A percentile compares a stretch with the other conserved stretches of the same genome.
Evolutionary conservation across 2,797 vertebrate genomes (phyloP).

Genomic region (Myotis pilosus): DNA sequence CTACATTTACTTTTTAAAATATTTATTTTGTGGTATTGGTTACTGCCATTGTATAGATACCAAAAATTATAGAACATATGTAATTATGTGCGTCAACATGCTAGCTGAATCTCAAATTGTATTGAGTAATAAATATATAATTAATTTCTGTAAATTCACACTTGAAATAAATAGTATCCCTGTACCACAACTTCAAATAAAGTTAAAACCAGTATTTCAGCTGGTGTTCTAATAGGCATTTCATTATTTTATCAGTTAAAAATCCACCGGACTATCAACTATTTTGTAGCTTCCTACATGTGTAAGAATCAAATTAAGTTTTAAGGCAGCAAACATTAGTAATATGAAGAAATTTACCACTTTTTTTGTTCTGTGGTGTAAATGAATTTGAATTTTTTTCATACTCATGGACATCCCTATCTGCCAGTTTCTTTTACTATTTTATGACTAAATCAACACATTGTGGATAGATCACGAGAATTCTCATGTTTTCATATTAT

Average conservation of each 20-base stretch:
- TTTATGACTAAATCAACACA: not conserved
- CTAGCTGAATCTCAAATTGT: constrained; percentile 30
- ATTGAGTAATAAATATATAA: not conserved
- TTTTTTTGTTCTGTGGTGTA: not conserved
- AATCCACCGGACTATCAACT: not conserved
- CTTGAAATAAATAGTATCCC: constrained; percentile 34
- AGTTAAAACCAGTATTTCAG: constrained; percentile 29
- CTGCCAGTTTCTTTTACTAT: not conserved
- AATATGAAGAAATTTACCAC: not conserved
- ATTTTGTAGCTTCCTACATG: not conserved
- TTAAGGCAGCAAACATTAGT: not conserved
- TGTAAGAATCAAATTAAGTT: not conserved
- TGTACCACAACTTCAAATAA: constrained; percentile 44
- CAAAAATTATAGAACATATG: constrained; percentile 25
- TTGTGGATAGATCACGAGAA: no score
- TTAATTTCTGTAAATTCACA: not conserved
- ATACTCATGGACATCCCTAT: not conserved
- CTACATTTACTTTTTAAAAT: constrained; percentile 24
- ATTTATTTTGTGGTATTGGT: constrained; percentile 12
- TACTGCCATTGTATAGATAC: constrained; percentile 11
- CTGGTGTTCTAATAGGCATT: constrained; percentile 15
- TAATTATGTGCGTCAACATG: constrained; percentile 1
- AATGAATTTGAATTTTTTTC: constrained; percentile 20
- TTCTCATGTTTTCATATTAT: no score
- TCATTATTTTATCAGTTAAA: not conserved